These are phyloP conservation scores for Pangasius mekongensis DNA, from an alignment of 2,797 vertebrate species.

Conservation along the genomic window DNA sequence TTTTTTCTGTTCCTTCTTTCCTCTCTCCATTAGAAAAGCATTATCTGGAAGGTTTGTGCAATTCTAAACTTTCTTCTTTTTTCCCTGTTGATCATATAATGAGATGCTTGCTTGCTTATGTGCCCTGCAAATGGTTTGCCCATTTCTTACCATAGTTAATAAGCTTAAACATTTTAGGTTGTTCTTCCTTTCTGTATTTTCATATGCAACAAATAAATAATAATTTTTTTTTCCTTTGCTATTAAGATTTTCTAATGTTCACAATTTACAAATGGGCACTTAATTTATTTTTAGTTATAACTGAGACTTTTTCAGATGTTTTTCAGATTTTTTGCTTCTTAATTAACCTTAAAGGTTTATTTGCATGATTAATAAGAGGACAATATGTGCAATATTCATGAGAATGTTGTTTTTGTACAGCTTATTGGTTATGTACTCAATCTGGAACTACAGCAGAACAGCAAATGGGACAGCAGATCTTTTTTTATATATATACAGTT, in stretches of 20 bases:
- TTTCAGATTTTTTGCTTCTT: background rate
- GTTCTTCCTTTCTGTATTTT: background rate
- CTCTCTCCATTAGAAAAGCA: conserved; percentile 87
- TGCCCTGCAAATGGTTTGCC: conserved; percentile 76
- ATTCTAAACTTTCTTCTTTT: conserved; percentile 76
- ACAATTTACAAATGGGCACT: conserved; percentile 5
- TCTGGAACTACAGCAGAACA: background rate
- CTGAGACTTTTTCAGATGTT: background rate
- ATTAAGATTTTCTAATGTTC: background rate
- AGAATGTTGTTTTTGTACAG: background rate
- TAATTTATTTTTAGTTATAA: conserved; percentile 1
- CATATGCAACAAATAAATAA: conserved; percentile 23
- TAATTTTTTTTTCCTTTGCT: conserved; percentile 23
- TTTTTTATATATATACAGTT: background rate
- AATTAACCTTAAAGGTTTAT: background rate
- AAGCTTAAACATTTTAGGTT: conserved; percentile 41
- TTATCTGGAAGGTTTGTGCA: conserved; percentile 89
- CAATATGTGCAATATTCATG: background rate
- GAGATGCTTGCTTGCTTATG: conserved; percentile 75
- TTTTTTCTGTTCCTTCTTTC: conserved; percentile 72
- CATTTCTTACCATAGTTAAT: conserved; percentile 73
- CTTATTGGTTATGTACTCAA: background rate
- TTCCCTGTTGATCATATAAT: conserved; percentile 62
- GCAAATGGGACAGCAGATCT: too few relatives aligned
- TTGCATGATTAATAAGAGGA: background rate